Evolutionary conservation across 2,888 invertebrate species (phyloP), one percentile per base, ranked within the genome.

Genomic region (Oxyteleia sp.): DNA sequence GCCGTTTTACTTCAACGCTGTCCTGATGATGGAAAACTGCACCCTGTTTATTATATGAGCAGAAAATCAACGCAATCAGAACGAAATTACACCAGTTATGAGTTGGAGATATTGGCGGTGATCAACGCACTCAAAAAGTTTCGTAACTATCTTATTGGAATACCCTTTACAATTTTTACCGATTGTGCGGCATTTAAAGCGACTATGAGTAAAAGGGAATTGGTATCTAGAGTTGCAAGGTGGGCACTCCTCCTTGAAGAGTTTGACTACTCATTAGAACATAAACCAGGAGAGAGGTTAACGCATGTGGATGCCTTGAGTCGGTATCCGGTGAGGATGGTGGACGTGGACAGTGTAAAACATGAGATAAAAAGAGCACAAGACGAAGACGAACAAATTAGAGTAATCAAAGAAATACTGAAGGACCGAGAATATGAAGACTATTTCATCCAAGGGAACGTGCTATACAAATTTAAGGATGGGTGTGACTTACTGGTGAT

Each of bases 1-100:
- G 84, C 83, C 7, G 47, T 86, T 3, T 45, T 85, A 11, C 11
- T n/a, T n/a, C n/a, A n/a, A n/a, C n/a, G n/a, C n/a, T n/a, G n/a
- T n/a, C n/a, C n/a, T n/a, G n/a, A n/a, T n/a, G n/a, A n/a, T n/a
- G n/a, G n/a, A n/a, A n/a, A n/a, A n/a, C n/a, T n/a, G n/a, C n/a
- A n/a, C n/a, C n/a, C n/a, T n/a, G n/a, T n/a, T n/a, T n/a, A n/a
- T n/a, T n/a, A n/a, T n/a, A n/a, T n/a, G n/a, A n/a, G n/a, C n/a
- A n/a, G n/a, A n/a, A n/a, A n/a, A n/a, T n/a, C n/a, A n/a, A n/a
- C n/a, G n/a, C n/a, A n/a, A n/a, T n/a, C n/a, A n/a, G n/a, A n/a
- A n/a, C n/a, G n/a, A n/a, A n/a, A n/a, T n/a, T n/a, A n/a, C n/a
- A n/a, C n/a, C n/a, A n/a, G n/a, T n/a, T n/a, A n/a, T n/a, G n/a